phyloP scores from a whole-genome alignment of 1,140 invertebrate species.

The Drosophila mayri region DNA sequence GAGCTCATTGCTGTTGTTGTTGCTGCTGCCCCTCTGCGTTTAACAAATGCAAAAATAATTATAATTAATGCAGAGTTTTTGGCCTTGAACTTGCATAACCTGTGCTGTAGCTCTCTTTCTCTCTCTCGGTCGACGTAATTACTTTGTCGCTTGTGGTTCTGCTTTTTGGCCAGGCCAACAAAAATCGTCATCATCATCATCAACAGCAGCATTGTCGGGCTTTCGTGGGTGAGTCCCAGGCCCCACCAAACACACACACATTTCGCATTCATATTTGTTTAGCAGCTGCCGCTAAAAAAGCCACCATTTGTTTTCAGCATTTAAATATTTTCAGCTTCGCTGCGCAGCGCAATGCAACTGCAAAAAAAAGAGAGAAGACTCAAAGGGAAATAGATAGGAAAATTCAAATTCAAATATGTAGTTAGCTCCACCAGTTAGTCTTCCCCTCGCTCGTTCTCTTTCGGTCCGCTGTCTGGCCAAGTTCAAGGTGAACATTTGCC shows the following conservation, averaged over 20 bases:
- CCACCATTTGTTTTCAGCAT: conserved; percentile 32
- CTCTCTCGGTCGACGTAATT: conserved; percentile 57
- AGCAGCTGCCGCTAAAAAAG: conserved; percentile 22
- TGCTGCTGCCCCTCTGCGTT: conserved; percentile 50
- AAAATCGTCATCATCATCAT: conserved; percentile 55
- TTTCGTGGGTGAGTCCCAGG: conserved; percentile 56
- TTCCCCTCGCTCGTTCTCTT: neutral
- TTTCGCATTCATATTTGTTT: conserved; percentile 59
- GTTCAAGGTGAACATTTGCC: conserved; percentile 52
- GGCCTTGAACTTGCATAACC: conserved; percentile 81
- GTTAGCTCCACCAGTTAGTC: conserved; percentile 2
- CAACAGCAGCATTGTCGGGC: conserved; percentile 23
- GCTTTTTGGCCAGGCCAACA: conserved; percentile 60
- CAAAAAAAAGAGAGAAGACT: conserved; percentile 35
- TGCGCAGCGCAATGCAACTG: conserved; percentile 60
- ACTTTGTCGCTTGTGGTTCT: conserved; percentile 54
- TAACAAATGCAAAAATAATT: conserved; percentile 82
- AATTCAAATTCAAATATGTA: conserved; percentile 43
- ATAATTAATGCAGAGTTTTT: conserved; percentile 81
- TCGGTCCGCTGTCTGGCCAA: conserved; percentile 22
- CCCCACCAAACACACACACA: conserved; percentile 32
- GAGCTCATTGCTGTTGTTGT: conserved; percentile 28
- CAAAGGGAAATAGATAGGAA: conserved; percentile 24
- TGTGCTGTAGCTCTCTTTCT: conserved; percentile 41
- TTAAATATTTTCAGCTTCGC: conserved; percentile 66